Evolutionary conservation across 2,888 invertebrate genomes (phyloP), one percentile per base, ranked within the genome.

Genomic region (Meloe dianella): DNA sequence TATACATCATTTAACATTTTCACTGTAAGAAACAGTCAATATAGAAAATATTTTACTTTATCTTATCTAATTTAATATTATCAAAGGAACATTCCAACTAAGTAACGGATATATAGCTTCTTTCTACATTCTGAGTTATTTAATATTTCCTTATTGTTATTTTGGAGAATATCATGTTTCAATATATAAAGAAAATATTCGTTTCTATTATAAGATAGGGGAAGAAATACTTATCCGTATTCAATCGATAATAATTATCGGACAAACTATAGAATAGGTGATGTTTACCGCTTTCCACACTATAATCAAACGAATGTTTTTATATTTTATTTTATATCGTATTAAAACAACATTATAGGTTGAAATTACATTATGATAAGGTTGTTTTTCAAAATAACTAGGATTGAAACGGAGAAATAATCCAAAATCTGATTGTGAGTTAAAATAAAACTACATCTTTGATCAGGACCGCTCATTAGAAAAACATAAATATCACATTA

Each of bases 271-370:
- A 17, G 17, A 38, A 12, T 17, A 17, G 47, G 47, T 9, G 20
- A 47, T 47, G 17, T 47, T 47, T 20, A 20, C 7, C 9, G 6
- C 5, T 47, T 47, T 47, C 47, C 20, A 20, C 17, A 20, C 17
- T 47, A 47, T 47, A 10, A 47, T 47, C 47, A 47, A 9, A 47
- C 20, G 47, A 8, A 47, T 17, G 20, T 47, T 7, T 47, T 17
- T 17, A 47, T 17, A 20, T 47, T 47, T 47, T 47, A 47, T 47
- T 47, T 47, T 20, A 47, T 47, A 6, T 20, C 8, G 17, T 20
- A 47, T 47, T 47, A 47, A 47, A 47, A 47, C 20, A 47, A 47
- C 47, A 47, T 47, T 47, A 47, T 6, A 10, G 17, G 47, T 47
- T 1, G 17, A 47, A 47, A 47, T 47, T 47, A 47, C 17, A 9